Conservation (phyloP, 2,113 vertebrate species). For the Chlorodrepanis virens region DNA sequence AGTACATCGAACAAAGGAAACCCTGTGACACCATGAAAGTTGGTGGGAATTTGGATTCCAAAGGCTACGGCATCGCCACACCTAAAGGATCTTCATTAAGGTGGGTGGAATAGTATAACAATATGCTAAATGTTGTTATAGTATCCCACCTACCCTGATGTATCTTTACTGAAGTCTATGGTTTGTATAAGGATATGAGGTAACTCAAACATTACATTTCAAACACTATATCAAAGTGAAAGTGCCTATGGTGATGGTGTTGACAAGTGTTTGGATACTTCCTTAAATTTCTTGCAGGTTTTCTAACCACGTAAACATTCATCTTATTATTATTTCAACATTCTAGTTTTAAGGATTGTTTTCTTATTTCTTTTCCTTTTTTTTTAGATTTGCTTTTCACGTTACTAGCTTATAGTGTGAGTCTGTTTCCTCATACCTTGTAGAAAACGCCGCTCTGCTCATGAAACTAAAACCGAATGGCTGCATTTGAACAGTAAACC, state of each 20-base stretch:
- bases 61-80: constrained; percentile 99
- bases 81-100: constrained; percentile 99
- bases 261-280: constrained; percentile 68
- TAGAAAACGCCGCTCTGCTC: constrained; percentile 70
- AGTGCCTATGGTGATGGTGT: constrained; percentile 64
- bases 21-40: constrained; percentile 99
- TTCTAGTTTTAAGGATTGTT: constrained; percentile 62
- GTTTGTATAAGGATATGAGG: constrained; percentile 98
- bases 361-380: constrained; percentile 76
- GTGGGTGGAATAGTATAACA: constrained; percentile 99
- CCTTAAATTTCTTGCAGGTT: constrained; percentile 60
- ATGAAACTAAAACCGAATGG: constrained; percentile 68
- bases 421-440: constrained; percentile 72
- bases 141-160: constrained; percentile 99
- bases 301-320: constrained; percentile 54
- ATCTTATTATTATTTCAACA: constrained; percentile 68
- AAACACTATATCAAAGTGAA: constrained; percentile 34
- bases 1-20: constrained; percentile 99
- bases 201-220: constrained; percentile 77
- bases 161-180: constrained; percentile 97
- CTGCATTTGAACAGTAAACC: constrained; percentile 68
- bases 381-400: constrained; percentile 65
- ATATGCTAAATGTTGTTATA: constrained; percentile 99
- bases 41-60: constrained; percentile 99
- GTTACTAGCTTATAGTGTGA: constrained; percentile 69